Base-by-base conservation (phyloP, 2,888 invertebrate genomes). In the Cordylochernes scorpioides region DNA sequence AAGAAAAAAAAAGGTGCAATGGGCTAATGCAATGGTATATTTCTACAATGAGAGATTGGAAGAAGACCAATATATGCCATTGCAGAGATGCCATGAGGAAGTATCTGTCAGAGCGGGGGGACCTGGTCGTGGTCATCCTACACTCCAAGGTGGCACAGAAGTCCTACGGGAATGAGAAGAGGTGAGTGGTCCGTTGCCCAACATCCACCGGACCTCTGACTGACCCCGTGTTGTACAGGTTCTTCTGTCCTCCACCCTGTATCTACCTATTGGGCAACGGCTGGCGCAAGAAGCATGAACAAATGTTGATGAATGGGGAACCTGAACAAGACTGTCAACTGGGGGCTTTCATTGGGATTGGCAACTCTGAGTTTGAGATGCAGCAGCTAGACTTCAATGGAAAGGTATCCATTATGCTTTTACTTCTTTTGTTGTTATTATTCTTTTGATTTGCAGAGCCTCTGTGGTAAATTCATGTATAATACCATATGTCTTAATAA, bases 81-180 rank as follows among this genome's bases (percentile, higher is more conserved):
- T 19, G 9, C 5, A 35, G 35, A 15, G 84, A 84, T 45, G 78
- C 82, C 19, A 97, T 97, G 97, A 78, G 82, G 53, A 69, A 80
- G 32, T 97, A 97, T 54, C 63, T 97, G 45, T 65, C 80, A 32
- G 86, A 88, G 50, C 65, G 84, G 44, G 51, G 52, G 21, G 86
- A 86, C 53, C 84, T 86, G 77, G 71, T 82, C 10, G 73, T 97
- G 34, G 84, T 91, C 29, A 91, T 97, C 45, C 62, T 94, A 32
- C 94, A 97, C 57, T 97, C 97, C 28, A 97, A 97, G 64, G 97
- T 97, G 27, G 97, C 97, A 18, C 97, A 99, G 55, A 99, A 99
- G 52, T 94, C 91, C 0, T 97, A 97, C 51, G 97, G 97, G 39
- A 97, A 94, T 54, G 97, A 99, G 52, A 99, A 99, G 55, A 64